Percentiles rank a stretch among this genome's conserved stretches.
These are phyloP conservation scores for Irena cyanogastra DNA, from an alignment of 2,113 vertebrate species.

Conservation along the genomic window DNA sequence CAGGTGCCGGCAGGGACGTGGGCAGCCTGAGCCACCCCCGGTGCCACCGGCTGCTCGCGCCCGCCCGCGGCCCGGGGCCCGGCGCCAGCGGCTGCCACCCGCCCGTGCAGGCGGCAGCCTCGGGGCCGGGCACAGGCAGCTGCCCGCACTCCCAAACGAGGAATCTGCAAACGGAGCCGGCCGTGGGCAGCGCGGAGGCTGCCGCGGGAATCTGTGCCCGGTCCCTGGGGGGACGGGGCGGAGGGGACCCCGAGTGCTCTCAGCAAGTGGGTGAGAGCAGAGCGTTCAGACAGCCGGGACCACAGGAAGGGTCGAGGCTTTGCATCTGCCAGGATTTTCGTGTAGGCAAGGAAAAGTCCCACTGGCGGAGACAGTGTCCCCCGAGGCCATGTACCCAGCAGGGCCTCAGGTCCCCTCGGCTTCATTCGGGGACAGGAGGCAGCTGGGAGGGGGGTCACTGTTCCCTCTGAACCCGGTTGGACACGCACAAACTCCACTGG, in stretches of 20 bases:
- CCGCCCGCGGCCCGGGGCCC: neutral
- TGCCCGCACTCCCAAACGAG: neutral
- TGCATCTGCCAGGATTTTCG: neutral
- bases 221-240: neutral
- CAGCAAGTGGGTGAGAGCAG: neutral
- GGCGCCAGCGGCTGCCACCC: conserved; percentile 6
- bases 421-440: neutral
- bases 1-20: conserved; percentile 7
- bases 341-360: neutral
- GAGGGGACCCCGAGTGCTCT: neutral
- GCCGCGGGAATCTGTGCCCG: neutral
- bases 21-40: neutral
- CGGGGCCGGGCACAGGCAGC: neutral
- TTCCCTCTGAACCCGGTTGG: neutral
- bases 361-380: neutral
- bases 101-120: neutral
- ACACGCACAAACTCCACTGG: neutral
- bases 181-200: neutral
- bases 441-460: neutral
- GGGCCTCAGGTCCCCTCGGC: neutral
- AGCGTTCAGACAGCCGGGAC: accelerated
- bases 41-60: neutral
- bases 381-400: neutral
- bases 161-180: neutral
- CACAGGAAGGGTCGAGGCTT: neutral